Evolutionary conservation across 2,888 invertebrate genomes (phyloP), one percentile per base, ranked within the genome.

Genomic region (Tipula vernalis): DNA sequence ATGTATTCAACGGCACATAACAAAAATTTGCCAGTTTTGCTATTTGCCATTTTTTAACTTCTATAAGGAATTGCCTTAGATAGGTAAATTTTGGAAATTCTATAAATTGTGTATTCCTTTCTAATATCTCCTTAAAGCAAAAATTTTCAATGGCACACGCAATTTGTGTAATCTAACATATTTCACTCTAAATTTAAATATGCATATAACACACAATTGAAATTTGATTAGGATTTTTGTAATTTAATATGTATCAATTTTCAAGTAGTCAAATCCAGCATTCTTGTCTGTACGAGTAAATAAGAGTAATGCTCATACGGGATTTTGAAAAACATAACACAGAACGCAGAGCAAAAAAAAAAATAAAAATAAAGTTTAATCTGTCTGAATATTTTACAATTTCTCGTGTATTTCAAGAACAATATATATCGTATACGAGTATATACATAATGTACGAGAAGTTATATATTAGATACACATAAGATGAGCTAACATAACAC

Each of bases 231-330:
- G 71, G 10, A 71, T 10, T 71, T 71, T 28, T 2, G 28, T 71
- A 71, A 71, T 71, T 71, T 71, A 71, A 71, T 71, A 71, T 71
- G 71, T 71, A 71, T 71, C 71, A 71, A 71, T 71, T 71, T 71
- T 10, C 71, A 71, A 71, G 71, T 28, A 71, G 71, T 71, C 71
- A 71, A 71, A 28, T 71, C 28, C 71, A 28, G 28, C 28, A 71
- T 71, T 71, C 71, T 10, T 28, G 10, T 28, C 28, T 71, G 6
- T 71, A 71, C 28, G 28, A 28, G 28, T 28, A 28, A 28, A 28
- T 28, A 18, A 10, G 28, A 71, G 71, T 28, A 28, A 71, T 28
- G 8, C 71, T 71, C 71, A 18, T 8, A 71, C 28, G 71, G 71
- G 71, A 71, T 71, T 71, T 71, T 0, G 28, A 71, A 71, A 71